Conservation (phyloP, 1,140 invertebrate genomes). For the Coptotermes formosanus region DNA sequence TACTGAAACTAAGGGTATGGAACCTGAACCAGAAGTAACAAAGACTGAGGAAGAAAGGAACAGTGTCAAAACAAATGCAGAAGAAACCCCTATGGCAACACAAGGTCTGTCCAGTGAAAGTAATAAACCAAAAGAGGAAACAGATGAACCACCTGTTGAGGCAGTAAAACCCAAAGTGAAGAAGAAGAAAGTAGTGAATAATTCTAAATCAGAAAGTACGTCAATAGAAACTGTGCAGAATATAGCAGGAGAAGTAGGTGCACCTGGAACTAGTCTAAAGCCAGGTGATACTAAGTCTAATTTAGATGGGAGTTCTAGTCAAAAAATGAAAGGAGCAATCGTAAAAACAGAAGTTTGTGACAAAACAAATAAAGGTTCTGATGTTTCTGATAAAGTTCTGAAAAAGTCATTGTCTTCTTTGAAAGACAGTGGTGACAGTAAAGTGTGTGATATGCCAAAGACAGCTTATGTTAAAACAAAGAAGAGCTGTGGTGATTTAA, state of each 20-base stretch:
- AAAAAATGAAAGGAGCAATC: background rate
- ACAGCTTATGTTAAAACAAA: constrained; percentile 8
- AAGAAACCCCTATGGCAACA: background rate
- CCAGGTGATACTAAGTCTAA: background rate
- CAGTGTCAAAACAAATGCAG: background rate
- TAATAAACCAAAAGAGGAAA: constrained; percentile 38
- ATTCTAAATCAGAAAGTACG: background rate
- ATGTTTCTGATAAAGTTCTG: background rate
- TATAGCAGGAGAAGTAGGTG: background rate
- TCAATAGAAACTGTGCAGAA: background rate
- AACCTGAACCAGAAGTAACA: constrained; percentile 36
- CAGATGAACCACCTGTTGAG: constrained; percentile 38
- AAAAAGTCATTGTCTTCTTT: background rate
- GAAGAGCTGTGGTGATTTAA: constrained; percentile 31
- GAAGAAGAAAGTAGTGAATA: constrained; percentile 21
- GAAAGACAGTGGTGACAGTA: constrained; percentile 3
- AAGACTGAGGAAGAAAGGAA: constrained; percentile 37
- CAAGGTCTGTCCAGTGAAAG: background rate
- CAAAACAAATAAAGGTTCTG: background rate
- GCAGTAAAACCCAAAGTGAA: constrained; percentile 22
- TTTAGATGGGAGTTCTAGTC: constrained; percentile 4
- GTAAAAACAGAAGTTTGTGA: background rate
- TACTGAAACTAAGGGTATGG: constrained; percentile 37
- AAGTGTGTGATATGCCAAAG: background rate
- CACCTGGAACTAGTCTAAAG: background rate